A percentile compares a stretch with the other conserved stretches of the same genome.
These are phyloP conservation scores for Nothocercus nigrocapillus DNA, from an alignment of 2,113 vertebrate genomes.

Conservation along the genomic window DNA sequence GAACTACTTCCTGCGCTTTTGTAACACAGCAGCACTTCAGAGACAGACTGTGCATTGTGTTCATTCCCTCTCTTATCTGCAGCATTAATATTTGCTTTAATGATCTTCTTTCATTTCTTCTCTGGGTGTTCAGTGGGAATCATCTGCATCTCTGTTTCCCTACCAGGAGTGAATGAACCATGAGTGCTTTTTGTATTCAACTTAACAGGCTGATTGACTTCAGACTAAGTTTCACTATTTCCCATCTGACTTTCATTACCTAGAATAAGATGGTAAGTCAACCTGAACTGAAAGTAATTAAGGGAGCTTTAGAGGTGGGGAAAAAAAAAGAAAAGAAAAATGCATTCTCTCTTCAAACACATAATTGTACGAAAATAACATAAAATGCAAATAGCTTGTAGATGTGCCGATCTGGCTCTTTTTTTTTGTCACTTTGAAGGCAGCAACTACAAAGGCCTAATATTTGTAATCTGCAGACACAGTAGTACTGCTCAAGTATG, in stretches of 20 bases:
- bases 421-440: conserved; percentile 28
- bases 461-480: conserved; percentile 29
- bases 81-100: conserved; percentile 39
- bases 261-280: conserved; percentile 54
- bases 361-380: conserved; percentile 42
- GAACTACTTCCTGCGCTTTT: conserved; percentile 6
- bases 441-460: conserved; percentile 33
- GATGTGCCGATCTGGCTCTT: not conserved
- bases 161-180: conserved; percentile 38
- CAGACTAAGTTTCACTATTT: conserved; percentile 47
- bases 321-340: not conserved
- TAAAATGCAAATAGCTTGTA: conserved; percentile 35
- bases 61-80: conserved; percentile 6
- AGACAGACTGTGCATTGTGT: not conserved
- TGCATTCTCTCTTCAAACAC: conserved; percentile 7
- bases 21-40: not conserved
- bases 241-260: conserved; percentile 57
- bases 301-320: not conserved
- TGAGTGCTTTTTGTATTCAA: not conserved
- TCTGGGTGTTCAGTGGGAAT: conserved; percentile 6
- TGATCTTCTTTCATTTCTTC: conserved; percentile 40
- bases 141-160: conserved; percentile 10
- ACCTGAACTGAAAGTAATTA: conserved; percentile 64
- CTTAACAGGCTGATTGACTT: conserved; percentile 39
- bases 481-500: not conserved